Evolutionary conservation across 2,797 vertebrate genomes (phyloP), one percentile per base, ranked within the genome.

Genomic region (Diglossa cyanea): DNA sequence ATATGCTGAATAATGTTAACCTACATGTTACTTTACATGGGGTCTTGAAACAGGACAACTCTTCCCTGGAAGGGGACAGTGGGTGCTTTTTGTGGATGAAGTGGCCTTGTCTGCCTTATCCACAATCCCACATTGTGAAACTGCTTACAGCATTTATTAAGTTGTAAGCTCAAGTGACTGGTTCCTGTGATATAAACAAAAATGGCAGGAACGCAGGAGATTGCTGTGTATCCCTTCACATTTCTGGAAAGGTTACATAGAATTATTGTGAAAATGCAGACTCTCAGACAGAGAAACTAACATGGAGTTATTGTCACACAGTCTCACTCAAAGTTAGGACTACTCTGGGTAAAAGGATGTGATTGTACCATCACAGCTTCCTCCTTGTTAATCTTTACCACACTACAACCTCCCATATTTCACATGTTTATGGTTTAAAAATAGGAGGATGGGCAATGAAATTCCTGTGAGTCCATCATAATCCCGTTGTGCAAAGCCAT

Each of bases 171-270:
- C 84, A 92, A 80, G 80, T 83, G 82, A 68, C 88, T 77, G 68
- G 37, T 82, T 95, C 60, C 23, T 63, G 42, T 71, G 86, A 91
- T 63, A 45, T 51, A 95, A 95, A 87, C 62, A 95, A 95, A 95
- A 78, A 50, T 93, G 81, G 31, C 45, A 95, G 51, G 42, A 85
- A 35, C 47, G 70, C 21, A 26, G 61, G 71, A 71, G 45, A 78
- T 73, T 96, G 54, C 83, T 81, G 39, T 50, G 61, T 97, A 96
- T 92, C 63, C 33, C 60, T 89, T 91, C 62, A 80, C 96, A 87
- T 95, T 96, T 91, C 68, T 93, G 65, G 72, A 39, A 57, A 77
- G 31, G 83, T 81, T 95, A 92, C 80, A 85, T 50, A 84, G 94
- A 94, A 93, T 87, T 82, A 83, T 62, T 66, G 58, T 87, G 77